These are phyloP conservation scores for Dasysyrphus tricinctus DNA, from an alignment of 2,888 invertebrate species.

Conservation along the genomic window DNA sequence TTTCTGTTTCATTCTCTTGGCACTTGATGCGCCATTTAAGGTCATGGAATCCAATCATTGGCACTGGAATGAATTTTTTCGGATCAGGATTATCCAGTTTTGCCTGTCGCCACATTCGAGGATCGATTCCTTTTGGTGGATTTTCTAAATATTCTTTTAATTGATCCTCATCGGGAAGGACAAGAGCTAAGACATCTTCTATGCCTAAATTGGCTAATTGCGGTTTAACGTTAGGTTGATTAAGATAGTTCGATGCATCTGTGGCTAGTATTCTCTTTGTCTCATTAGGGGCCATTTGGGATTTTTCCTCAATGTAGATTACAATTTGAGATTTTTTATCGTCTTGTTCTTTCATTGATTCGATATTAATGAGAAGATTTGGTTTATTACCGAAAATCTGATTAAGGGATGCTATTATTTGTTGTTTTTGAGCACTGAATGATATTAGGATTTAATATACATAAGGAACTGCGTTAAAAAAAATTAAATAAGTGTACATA, in stretches of 20 bases:
- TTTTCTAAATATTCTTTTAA: slow-evolving; percentile 94
- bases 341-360: slow-evolving; percentile 90
- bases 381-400: slow-evolving; percentile 93
- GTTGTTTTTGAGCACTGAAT: slow-evolving; percentile 88
- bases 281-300: slow-evolving; percentile 86
- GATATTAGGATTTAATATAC: not conserved
- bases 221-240: slow-evolving; percentile 88
- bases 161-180: slow-evolving; percentile 90
- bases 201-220: slow-evolving; percentile 90
- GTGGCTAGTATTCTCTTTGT: slow-evolving; percentile 89
- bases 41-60: slow-evolving; percentile 95
- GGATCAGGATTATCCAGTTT: slow-evolving; percentile 97
- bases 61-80: slow-evolving; percentile 94
- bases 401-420: slow-evolving; percentile 87
- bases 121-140: slow-evolving; percentile 96
- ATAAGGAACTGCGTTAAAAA: not conserved
- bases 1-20: slow-evolving; percentile 92
- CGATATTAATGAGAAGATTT: slow-evolving; percentile 90
- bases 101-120: slow-evolving; percentile 97
- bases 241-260: slow-evolving; percentile 88
- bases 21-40: slow-evolving; percentile 91
- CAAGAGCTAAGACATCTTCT: slow-evolving; percentile 88
- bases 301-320: slow-evolving; percentile 89
- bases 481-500: slow-evolving; percentile 80
- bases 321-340: slow-evolving; percentile 92